Base-by-base conservation (phyloP, 2,888 invertebrate species). In the Cinara cedri region DNA sequence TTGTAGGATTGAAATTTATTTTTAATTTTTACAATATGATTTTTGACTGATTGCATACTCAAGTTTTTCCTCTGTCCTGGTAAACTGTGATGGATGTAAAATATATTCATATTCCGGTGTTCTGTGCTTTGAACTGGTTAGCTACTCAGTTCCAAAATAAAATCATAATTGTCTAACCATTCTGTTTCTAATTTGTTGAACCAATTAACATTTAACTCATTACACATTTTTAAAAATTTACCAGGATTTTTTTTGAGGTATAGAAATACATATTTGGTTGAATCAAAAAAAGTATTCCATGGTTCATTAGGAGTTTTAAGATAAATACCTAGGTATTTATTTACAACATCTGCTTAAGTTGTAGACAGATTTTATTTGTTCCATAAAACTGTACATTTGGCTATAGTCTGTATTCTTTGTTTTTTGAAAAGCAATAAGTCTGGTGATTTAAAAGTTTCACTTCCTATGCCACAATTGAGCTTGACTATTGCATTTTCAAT, bases 61-160 rank as follows among this genome's bases (percentile, higher is more conserved):
- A n/a, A n/a, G n/a, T n/a, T n/a, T n/a, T n/a, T n/a, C n/a, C n/a
- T n/a, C n/a, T n/a, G n/a, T n/a, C n/a, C n/a, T n/a, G n/a, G n/a
- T n/a, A n/a, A n/a, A n/a, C n/a, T n/a, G n/a, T n/a, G n/a, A n/a
- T n/a, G n/a, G n/a, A n/a, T n/a, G n/a, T n/a, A n/a, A n/a, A n/a
- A n/a, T n/a, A n/a, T n/a, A n/a, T n/a, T n/a, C n/a, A n/a, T n/a
- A n/a, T n/a, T n/a, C n/a, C n/a, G n/a, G n/a, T n/a, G n/a, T n/a
- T n/a, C n/a, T n/a, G n/a, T n/a, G n/a, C n/a, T n/a, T n/a, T n/a
- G n/a, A n/a, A n/a, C n/a, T n/a, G n/a, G n/a, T n/a, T n/a, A n/a
- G n/a, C n/a, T n/a, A n/a, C n/a, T n/a, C n/a, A n/a, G 68, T 68
- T 68, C 68, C 68, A 68, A 51, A 11, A 68, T 34, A 49, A 68